These are phyloP conservation scores for Cyprinella venusta DNA, from an alignment of 2,797 vertebrate species.

Conservation along the genomic window DNA sequence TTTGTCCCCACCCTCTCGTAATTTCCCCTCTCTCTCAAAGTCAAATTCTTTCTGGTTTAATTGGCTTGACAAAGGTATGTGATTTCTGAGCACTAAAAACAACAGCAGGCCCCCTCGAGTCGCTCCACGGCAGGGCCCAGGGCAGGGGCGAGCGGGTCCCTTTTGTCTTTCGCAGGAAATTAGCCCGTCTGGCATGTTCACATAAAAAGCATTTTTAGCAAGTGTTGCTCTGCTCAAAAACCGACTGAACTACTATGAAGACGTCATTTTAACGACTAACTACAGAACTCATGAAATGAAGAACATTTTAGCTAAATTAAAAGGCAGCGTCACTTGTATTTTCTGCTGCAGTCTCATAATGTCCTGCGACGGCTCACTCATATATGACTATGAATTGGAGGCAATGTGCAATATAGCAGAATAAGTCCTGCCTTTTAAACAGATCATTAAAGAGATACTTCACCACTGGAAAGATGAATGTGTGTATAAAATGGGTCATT, in stretches of 20 bases:
- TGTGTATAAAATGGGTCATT: too few species aligned
- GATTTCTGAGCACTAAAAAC: conserved; percentile 65
- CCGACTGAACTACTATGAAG: too few species aligned
- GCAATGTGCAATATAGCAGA: neutral
- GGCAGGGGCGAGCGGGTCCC: conserved; percentile 26
- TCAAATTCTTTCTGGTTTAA: conserved; percentile 70
- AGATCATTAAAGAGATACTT: too few species aligned
- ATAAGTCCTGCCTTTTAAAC: neutral
- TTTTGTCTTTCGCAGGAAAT: conserved; percentile 76
- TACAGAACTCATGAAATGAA: neutral
- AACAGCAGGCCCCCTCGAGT: conserved; percentile 57
- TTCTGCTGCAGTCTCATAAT: neutral
- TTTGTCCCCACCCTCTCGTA: conserved; percentile 11
- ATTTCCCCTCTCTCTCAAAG: conserved; percentile 44
- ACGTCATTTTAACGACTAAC: neutral
- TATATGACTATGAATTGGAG: neutral
- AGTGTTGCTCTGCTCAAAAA: neutral
- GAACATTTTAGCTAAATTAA: neutral
- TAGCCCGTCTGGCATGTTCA: conserved; percentile 70
- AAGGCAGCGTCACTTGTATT: neutral
- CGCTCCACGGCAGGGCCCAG: conserved; percentile 23
- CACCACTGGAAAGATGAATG: too few species aligned
- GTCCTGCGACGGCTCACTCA: neutral
- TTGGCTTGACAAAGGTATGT: conserved; percentile 68
- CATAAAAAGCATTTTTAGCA: conserved; percentile 50